phyloP scores from a whole-genome alignment of 2,113 vertebrate genomes.

The Macaca mulatta region DNA sequence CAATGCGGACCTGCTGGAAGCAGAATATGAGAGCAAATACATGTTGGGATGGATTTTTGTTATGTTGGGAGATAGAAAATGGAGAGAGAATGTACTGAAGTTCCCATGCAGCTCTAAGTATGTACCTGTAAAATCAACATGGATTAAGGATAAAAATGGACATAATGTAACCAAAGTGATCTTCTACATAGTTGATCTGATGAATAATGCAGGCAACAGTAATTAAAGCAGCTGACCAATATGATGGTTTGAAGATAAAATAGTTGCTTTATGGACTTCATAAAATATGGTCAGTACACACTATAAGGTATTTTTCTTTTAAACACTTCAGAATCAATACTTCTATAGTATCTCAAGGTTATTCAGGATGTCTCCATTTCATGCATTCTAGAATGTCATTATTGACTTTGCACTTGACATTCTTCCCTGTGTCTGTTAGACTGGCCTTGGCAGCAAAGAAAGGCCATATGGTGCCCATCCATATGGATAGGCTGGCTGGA shows the following conservation, averaged over 20 bases:
- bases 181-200: neutral
- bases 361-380: slow-evolving; percentile 14
- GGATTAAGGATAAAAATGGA: neutral
- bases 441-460: slow-evolving; percentile 64
- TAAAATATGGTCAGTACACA: neutral
- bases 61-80: neutral
- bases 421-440: slow-evolving; percentile 58
- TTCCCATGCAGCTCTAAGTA: neutral
- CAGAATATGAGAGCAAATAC: neutral
- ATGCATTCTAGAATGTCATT: slow-evolving; percentile 40
- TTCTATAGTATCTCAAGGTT: slow-evolving; percentile 37
- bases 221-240: slow-evolving; percentile 6
- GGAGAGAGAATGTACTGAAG: neutral
- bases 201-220: neutral
- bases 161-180: neutral
- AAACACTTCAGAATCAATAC: neutral
- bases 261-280: neutral
- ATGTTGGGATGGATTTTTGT: neutral
- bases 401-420: slow-evolving; percentile 65
- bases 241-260: neutral
- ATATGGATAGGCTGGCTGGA: slow-evolving; percentile 70
- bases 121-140: neutral
- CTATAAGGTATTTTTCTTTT: slow-evolving; percentile 12
- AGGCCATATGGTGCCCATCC: slow-evolving; percentile 74
- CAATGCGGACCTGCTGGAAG: neutral